These are phyloP conservation scores for Andricus grossulariae DNA, from an alignment of 1,140 invertebrate species.

Conservation along the genomic window DNA sequence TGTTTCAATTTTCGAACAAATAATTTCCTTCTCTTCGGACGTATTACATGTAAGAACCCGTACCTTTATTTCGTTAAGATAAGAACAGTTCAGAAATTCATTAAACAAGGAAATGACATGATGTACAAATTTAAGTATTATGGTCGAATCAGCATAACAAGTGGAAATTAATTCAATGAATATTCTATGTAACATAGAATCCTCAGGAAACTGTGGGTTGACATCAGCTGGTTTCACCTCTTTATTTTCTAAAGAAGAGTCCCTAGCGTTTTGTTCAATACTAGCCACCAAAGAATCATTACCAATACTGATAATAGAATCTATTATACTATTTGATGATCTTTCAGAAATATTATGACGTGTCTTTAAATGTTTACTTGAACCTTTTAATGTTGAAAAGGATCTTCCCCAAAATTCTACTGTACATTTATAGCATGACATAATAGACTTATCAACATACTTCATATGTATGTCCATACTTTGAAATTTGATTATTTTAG, in stretches of 20 bases:
- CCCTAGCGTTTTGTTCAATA: neutral
- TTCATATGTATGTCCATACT: neutral
- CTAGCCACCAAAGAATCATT: neutral
- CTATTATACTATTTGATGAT: neutral
- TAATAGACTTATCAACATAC: neutral
- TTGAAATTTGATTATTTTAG: neutral
- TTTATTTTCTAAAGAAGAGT: neutral
- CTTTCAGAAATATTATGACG: neutral
- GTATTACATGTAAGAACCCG: neutral
- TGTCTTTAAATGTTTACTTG: slow-evolving; percentile 27
- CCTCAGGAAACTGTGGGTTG: neutral
- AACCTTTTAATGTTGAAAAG: slow-evolving; percentile 8
- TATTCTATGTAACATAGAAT: neutral
- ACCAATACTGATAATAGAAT: neutral
- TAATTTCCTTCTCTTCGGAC: neutral
- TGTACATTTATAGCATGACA: slow-evolving; percentile 11
- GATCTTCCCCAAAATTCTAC: slow-evolving; percentile 21
- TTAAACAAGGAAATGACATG: slow-evolving; percentile 25
- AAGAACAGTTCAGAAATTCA: slow-evolving; percentile 25
- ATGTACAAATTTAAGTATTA: slow-evolving; percentile 29
- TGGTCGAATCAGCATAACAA: slow-evolving; percentile 34
- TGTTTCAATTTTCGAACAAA: slow-evolving; percentile 7
- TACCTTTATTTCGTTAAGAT: slow-evolving; percentile 22
- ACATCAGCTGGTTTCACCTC: neutral
- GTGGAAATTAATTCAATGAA: neutral